These are phyloP conservation scores for Tanypteryx hageni DNA, from an alignment of 2,888 invertebrate genomes.

Conservation along the genomic window DNA sequence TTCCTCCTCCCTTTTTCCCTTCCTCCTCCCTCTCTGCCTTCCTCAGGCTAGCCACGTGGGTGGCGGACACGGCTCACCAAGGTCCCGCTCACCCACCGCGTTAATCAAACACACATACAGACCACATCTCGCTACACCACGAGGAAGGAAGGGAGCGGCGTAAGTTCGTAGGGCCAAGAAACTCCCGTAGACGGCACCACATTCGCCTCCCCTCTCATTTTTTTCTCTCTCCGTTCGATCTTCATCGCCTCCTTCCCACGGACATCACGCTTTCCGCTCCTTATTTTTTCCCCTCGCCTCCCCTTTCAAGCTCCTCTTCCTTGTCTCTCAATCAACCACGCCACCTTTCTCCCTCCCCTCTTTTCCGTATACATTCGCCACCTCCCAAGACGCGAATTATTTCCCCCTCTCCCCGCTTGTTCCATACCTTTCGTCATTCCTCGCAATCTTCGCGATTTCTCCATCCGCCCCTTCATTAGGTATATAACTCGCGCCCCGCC, in stretches of 20 bases:
- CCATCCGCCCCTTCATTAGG: background rate
- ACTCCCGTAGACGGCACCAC: slow-evolving; percentile 5
- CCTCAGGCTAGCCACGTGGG: slow-evolving; percentile 2
- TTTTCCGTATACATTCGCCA: background rate
- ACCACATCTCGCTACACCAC: slow-evolving; percentile 12
- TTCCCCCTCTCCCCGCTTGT: background rate
- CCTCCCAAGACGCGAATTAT: slow-evolving; percentile 25
- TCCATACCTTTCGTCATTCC: background rate
- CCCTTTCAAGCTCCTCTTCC: background rate
- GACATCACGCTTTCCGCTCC: slow-evolving; percentile 28
- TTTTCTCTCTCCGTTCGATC: slow-evolving; percentile 4
- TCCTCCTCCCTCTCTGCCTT: background rate
- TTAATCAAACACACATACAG: slow-evolving; percentile 60
- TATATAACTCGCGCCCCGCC: background rate
- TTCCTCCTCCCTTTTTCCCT: too few relatives aligned
- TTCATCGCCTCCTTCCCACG: slow-evolving; percentile 30
- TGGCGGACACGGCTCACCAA: slow-evolving; percentile 23
- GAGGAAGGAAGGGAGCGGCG: background rate
- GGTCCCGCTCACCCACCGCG: slow-evolving; percentile 32
- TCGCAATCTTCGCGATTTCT: background rate
- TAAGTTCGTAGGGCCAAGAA: slow-evolving; percentile 31
- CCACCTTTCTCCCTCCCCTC: too few relatives aligned
- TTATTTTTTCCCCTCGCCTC: slow-evolving; percentile 1
- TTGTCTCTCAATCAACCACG: too few relatives aligned
- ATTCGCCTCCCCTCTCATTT: background rate